A percentile compares a stretch with the other conserved stretches of the same genome.
Conservation (phyloP, 2,113 vertebrate genomes). For the Zosterops pallidus region DNA sequence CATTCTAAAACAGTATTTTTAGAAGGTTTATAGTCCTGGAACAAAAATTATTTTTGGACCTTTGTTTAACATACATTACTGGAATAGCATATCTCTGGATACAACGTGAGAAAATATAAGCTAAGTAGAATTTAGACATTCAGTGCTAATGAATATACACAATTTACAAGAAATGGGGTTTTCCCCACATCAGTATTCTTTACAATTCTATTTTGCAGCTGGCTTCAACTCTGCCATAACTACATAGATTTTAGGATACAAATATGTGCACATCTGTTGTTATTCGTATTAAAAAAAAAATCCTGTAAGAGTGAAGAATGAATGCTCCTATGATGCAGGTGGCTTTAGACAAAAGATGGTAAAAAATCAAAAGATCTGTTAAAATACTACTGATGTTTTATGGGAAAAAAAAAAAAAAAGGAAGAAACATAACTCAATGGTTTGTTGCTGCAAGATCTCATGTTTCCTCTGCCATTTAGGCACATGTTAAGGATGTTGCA, state of each 20-base stretch:
- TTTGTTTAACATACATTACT: not conserved
- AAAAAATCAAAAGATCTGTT: not conserved
- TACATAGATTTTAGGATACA: not conserved
- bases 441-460: not conserved
- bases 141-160: not conserved
- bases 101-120: not conserved
- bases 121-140: not conserved
- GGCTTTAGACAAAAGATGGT: conserved; percentile 19
- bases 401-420: not conserved
- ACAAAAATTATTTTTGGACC: conserved; percentile 11
- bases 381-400: not conserved
- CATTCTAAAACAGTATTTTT: conserved; percentile 2
- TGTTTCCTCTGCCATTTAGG: not conserved
- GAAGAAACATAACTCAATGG: not conserved
- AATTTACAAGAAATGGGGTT: not conserved
- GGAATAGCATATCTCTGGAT: not conserved
- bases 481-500: not conserved
- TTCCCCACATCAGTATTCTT: not conserved
- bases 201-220: not conserved
- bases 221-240: not conserved
- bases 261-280: not conserved
- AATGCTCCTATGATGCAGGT: not conserved
- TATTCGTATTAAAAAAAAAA: not conserved
- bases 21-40: not conserved
- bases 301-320: not conserved